Conservation (phyloP, 2,888 invertebrate genomes). For the Diogma glabrata region DNA sequence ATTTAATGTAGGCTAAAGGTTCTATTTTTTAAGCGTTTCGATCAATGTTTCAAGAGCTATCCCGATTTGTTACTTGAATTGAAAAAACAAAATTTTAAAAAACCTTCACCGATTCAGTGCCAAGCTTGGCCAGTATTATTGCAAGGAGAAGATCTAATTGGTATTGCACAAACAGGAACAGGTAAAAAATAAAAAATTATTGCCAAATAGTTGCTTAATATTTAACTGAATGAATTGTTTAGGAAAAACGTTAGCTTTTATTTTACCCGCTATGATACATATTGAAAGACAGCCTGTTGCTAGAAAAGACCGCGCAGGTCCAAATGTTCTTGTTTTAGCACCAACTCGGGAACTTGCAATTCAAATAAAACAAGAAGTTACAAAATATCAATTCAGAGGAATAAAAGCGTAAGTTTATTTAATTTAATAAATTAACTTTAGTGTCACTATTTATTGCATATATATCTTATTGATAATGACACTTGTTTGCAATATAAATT, state of each 20-base stretch:
- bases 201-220: no score
- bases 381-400: conserved; percentile 77
- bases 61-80: conserved; percentile 78
- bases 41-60: conserved; percentile 68
- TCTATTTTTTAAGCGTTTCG: conserved; percentile 70
- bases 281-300: conserved; percentile 76
- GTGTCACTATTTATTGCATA: no score
- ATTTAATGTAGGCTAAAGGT: conserved; percentile 27
- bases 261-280: conserved; percentile 86
- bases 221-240: no score
- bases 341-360: conserved; percentile 88
- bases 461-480: no score
- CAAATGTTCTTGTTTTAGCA: conserved; percentile 78
- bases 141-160: conserved; percentile 85
- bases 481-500: neutral
- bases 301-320: conserved; percentile 59
- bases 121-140: conserved; percentile 93
- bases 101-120: conserved; percentile 83
- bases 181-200: conserved; percentile 40
- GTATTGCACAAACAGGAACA: conserved; percentile 91
- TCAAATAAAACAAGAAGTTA: conserved; percentile 85
- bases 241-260: conserved; percentile 92
- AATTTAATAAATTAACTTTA: neutral
- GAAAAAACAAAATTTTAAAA: conserved; percentile 61
- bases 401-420: conserved; percentile 58